phyloP scores from a whole-genome alignment of 53 echinoderm and acorn worm species.

The Astropecten irregularis region DNA sequence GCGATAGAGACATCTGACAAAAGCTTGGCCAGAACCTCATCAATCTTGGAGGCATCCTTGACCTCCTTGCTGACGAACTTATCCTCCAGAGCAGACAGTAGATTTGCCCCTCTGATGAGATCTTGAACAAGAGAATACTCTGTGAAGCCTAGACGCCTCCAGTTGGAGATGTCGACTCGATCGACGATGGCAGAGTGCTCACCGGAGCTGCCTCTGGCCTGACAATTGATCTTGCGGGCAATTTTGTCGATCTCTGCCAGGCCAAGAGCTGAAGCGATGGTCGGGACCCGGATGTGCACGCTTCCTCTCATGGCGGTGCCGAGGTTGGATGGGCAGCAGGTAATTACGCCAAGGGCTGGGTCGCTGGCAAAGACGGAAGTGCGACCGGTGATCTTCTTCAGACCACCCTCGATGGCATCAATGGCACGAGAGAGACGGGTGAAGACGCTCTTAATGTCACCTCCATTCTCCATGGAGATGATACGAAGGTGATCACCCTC shows the following conservation, averaged over 20 bases:
- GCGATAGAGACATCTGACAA: not conserved
- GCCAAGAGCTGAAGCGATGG: constrained; percentile 30
- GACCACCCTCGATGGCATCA: constrained; percentile 11
- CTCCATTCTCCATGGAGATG: constrained; percentile 46
- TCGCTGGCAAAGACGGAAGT: constrained; percentile 31
- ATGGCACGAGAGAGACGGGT: constrained; percentile 48
- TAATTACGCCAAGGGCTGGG: constrained; percentile 22
- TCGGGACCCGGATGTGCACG: constrained; percentile 36
- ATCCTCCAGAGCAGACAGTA: constrained; percentile 33
- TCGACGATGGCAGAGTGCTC: constrained; percentile 54
- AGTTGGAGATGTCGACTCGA: constrained; percentile 50
- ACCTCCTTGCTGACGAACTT: constrained; percentile 24
- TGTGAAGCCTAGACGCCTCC: constrained; percentile 49
- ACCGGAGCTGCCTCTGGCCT: constrained; percentile 37
- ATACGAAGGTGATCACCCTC: constrained; percentile 41
- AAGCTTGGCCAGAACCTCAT: constrained; percentile 20
- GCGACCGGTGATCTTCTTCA: constrained; percentile 43
- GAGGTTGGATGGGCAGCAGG: constrained; percentile 47
- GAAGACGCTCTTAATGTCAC: constrained; percentile 40
- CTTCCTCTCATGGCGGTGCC: constrained; percentile 48
- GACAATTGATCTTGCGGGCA: constrained; percentile 34
- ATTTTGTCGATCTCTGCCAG: constrained; percentile 45
- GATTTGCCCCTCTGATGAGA: constrained; percentile 43
- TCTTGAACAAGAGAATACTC: constrained; percentile 44
- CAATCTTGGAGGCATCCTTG: constrained; percentile 22